A percentile compares a stretch with the other conserved stretches of the same genome.
These are phyloP conservation scores for Morpho helenor DNA, from an alignment of 2,888 invertebrate species.

Conservation along the genomic window DNA sequence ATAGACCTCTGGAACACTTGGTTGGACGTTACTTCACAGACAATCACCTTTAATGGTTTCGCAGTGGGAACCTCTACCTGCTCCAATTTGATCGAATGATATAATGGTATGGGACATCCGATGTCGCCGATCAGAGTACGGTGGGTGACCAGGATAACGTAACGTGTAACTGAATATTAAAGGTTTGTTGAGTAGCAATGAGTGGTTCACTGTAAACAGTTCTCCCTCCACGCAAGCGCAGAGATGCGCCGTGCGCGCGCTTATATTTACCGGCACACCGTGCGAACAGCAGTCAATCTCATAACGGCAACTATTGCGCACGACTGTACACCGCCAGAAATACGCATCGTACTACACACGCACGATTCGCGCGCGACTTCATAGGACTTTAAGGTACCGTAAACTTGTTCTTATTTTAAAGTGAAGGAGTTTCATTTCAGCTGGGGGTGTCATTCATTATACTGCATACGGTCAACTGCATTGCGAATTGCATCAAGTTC, in stretches of 20 bases:
- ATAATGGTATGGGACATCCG: conserved; percentile 32
- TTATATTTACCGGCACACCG: conserved; percentile 61
- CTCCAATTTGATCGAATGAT: conserved; percentile 30
- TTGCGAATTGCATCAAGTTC: conserved; percentile 35
- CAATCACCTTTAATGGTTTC: conserved; percentile 20
- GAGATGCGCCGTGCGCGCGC: conserved; percentile 74
- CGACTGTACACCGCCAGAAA: conserved; percentile 34
- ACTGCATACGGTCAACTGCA: conserved; percentile 28
- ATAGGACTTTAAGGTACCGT: conserved; percentile 34
- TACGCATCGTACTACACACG: conserved; percentile 24
- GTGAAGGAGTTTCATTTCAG: conserved; percentile 9
- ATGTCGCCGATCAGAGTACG: conserved; percentile 28
- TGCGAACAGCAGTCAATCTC: conserved; percentile 64
- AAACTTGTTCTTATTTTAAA: conserved; percentile 17
- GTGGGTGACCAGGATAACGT: conserved; percentile 19
- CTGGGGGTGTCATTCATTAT: conserved; percentile 18
- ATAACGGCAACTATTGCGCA: conserved; percentile 37
- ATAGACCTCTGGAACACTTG: conserved; percentile 3
- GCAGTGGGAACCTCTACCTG: conserved; percentile 23
- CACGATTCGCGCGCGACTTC: conserved; percentile 34
- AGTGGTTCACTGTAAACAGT: conserved; percentile 26
- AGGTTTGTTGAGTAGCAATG: conserved; percentile 20
- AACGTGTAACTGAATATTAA: conserved; percentile 21
- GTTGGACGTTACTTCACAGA: conserved; percentile 12
- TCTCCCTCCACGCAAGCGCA: conserved; percentile 68